Percentiles rank a stretch among this genome's conserved stretches.
These are phyloP conservation scores for Fragum whitleyi DNA, from an alignment of 2,888 invertebrate genomes.

Conservation along the genomic window DNA sequence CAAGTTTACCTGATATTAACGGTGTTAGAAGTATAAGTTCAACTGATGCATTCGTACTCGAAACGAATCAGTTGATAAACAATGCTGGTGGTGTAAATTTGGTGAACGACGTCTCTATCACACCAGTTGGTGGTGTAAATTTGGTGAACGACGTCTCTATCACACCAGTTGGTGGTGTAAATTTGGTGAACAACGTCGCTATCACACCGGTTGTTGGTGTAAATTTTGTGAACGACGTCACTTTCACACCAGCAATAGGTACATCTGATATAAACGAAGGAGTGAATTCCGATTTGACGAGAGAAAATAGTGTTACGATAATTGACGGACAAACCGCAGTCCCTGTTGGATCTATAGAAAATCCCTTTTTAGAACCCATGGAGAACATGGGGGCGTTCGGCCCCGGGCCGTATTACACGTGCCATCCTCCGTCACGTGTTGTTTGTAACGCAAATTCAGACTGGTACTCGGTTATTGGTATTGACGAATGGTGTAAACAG, in stretches of 20 bases:
- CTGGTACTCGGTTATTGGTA: constrained; percentile 53
- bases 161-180: neutral
- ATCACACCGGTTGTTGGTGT: neutral
- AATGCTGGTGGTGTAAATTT: neutral
- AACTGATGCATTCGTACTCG: neutral
- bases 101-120: neutral
- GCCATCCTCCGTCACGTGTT: constrained; percentile 46
- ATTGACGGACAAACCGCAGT: neutral
- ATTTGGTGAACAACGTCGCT: neutral
- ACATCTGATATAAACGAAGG: neutral
- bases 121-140: neutral
- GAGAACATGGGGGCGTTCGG: constrained; percentile 45
- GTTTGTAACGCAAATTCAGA: constrained; percentile 46
- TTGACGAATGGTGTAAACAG: constrained; percentile 49
- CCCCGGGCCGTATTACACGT: constrained; percentile 54
- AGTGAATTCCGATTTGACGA: neutral
- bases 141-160: neutral
- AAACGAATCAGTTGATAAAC: neutral
- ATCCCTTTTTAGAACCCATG: constrained; percentile 27
- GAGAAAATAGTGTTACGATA: neutral
- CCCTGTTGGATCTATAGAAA: neutral
- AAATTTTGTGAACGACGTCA: neutral
- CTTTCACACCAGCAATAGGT: neutral
- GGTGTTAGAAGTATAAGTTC: neutral
- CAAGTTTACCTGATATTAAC: neutral